phyloP scores from a whole-genome alignment of 2,888 invertebrate species.

The Aplocera efformata region DNA sequence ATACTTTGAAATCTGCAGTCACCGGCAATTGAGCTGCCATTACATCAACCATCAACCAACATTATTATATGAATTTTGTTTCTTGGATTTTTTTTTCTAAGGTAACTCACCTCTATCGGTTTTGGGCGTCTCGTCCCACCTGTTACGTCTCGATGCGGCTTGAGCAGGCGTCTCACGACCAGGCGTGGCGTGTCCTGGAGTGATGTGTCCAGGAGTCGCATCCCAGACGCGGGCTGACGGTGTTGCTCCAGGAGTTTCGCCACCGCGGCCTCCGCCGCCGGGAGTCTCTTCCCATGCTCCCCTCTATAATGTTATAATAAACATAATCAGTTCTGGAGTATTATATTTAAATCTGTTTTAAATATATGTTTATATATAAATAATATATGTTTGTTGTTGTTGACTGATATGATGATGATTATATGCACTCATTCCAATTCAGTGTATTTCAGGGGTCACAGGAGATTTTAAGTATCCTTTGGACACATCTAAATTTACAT shows the following conservation, averaged over 20 bases:
- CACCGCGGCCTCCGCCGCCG: slow-evolving; percentile 87
- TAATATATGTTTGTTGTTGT: too few relatives aligned
- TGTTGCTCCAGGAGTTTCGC: slow-evolving; percentile 95
- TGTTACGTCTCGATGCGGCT: slow-evolving; percentile 90
- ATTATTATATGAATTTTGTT: too few relatives aligned
- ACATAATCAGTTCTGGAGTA: background rate
- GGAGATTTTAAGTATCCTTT: too few relatives aligned
- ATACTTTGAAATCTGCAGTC: too few relatives aligned
- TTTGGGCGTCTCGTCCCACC: slow-evolving; percentile 99
- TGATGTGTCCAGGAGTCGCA: slow-evolving; percentile 96
- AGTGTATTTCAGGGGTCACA: too few relatives aligned
- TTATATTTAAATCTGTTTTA: background rate
- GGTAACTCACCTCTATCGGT: slow-evolving; percentile 91
- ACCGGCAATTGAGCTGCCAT: too few relatives aligned
- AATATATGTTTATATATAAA: too few relatives aligned
- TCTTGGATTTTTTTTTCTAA: too few relatives aligned
- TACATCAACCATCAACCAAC: too few relatives aligned
- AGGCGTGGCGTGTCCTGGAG: slow-evolving; percentile 91
- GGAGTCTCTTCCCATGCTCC: slow-evolving; percentile 97
- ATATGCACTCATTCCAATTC: too few relatives aligned
- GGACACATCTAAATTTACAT: too few relatives aligned
- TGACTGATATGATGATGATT: too few relatives aligned
- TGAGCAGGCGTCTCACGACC: slow-evolving; percentile 91
- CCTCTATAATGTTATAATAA: slow-evolving; percentile 38
- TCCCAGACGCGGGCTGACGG: slow-evolving; percentile 98